Evolutionary conservation across 2,113 vertebrate species (phyloP), one percentile per base, ranked within the genome.

Genomic region (Sylvietta virens): DNA sequence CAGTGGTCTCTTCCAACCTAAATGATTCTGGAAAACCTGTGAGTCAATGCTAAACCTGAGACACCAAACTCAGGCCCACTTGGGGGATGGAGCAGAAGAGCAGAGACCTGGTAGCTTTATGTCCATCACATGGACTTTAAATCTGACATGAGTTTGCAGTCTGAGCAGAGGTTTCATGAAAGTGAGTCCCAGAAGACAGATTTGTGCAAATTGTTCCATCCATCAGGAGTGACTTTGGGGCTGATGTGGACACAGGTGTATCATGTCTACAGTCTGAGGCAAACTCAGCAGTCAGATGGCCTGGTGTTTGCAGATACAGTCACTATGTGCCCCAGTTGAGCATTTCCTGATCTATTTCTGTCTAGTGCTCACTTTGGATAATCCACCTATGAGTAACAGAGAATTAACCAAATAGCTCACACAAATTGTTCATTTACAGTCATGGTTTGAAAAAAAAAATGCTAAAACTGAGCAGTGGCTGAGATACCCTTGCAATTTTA

Each of bases 261-360:
- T 14, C 0, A 2, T 6, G 18, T 33, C 33, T 76, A 3, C 19
- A 21, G 0, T 6, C 12, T 39, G 51, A 77, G 61, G 37, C 15
- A 45, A 76, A 31, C 15, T 37, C 40, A 19, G 2, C 53, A 40
- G 17, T 56, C 37, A 23, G 3, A 9, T 26, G 27, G 21, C 30
- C 26, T 28, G 13, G 10, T 45, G 24, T 50, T 74, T 30, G 9
- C 13, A 11, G 10, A 3, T 18, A 2, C 3, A 18, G 4, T 11
- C 17, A 13, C 20, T 20, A 0, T 6, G 23, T 81, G 22, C 33
- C 28, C 37, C 28, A 8, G 1, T 0, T 30, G 23, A 35, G 5
- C n/a, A 4, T 42, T 61, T 81, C 51, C 22, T 33, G 22, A 1
- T 37, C n/a, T 27, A 13, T 22, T 77, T 70, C 40, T 79, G 22